Conservation (phyloP, 2,797 vertebrate species). For the Acanthiza pusilla region DNA sequence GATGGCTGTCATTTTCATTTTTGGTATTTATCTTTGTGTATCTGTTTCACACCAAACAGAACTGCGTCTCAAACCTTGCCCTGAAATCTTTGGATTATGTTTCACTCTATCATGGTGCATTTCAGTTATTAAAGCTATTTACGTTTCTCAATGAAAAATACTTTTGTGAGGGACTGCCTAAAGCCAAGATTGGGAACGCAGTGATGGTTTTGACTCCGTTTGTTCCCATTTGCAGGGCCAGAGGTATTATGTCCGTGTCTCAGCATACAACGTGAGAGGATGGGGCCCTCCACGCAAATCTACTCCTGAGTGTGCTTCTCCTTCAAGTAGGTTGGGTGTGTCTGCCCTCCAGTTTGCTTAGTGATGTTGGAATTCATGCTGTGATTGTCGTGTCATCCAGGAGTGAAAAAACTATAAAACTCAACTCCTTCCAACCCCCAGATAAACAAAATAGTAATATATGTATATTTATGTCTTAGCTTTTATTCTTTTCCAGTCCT, state of each 20-base stretch:
- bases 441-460: background rate
- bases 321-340: constrained; percentile 86
- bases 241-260: constrained; percentile 85
- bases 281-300: constrained; percentile 86
- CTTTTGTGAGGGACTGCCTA: background rate
- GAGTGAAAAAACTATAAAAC: background rate
- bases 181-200: background rate
- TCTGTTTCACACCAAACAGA: background rate
- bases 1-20: background rate
- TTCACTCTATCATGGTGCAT: background rate
- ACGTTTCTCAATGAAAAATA: background rate
- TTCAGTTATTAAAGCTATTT: background rate
- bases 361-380: background rate
- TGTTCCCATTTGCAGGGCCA: constrained; percentile 79
- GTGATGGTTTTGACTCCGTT: constrained; percentile 24
- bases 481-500: background rate
- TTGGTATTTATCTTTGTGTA: background rate
- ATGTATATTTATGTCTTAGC: background rate
- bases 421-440: background rate
- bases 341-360: background rate
- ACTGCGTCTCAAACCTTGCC: background rate
- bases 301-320: constrained; percentile 83
- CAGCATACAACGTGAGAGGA: constrained; percentile 94
- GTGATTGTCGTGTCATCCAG: background rate
- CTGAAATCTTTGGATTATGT: background rate